A percentile compares a stretch with the other conserved stretches of the same genome.
phyloP scores from a whole-genome alignment of 2,888 invertebrate genomes.

The Temnothorax ravouxi region DNA sequence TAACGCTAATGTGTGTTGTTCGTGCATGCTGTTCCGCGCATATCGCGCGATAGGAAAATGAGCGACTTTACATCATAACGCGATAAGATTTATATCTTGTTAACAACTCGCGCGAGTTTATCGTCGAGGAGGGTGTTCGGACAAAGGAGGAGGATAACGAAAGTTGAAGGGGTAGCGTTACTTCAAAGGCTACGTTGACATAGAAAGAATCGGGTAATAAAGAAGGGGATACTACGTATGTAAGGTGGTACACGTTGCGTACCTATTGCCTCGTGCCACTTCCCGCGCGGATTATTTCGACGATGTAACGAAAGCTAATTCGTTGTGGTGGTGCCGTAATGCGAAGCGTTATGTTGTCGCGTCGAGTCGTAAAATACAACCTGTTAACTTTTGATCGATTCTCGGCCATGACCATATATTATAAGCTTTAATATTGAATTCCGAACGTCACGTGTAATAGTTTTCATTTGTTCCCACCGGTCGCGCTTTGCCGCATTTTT shows the following conservation, averaged over 20 bases:
- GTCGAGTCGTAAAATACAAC: conserved; percentile 78
- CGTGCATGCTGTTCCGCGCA: neutral
- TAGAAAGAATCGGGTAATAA: conserved; percentile 16
- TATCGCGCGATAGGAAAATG: conserved; percentile 20
- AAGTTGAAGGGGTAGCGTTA: conserved; percentile 27
- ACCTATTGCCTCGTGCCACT: conserved; percentile 4
- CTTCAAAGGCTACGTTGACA: conserved; percentile 12
- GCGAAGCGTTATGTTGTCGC: conserved; percentile 36
- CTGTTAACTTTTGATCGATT: conserved; percentile 83
- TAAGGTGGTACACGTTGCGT: neutral
- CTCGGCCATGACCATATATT: conserved; percentile 78
- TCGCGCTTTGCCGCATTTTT: neutral
- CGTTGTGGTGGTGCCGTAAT: conserved; percentile 17
- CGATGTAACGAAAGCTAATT: conserved; percentile 36
- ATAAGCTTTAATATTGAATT: conserved; percentile 82
- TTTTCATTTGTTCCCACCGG: conserved; percentile 71
- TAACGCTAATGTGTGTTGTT: neutral
- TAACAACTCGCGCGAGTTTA: conserved; percentile 37
- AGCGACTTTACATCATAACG: conserved; percentile 29
- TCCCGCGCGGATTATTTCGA: conserved; percentile 43
- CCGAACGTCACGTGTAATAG: conserved; percentile 79
- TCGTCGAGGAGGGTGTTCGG: conserved; percentile 30
- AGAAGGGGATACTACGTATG: neutral
- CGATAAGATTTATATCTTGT: conserved; percentile 56
- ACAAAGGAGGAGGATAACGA: neutral